Base-by-base conservation (phyloP, 1,140 invertebrate species). In the Zaprionus nigranus region DNA sequence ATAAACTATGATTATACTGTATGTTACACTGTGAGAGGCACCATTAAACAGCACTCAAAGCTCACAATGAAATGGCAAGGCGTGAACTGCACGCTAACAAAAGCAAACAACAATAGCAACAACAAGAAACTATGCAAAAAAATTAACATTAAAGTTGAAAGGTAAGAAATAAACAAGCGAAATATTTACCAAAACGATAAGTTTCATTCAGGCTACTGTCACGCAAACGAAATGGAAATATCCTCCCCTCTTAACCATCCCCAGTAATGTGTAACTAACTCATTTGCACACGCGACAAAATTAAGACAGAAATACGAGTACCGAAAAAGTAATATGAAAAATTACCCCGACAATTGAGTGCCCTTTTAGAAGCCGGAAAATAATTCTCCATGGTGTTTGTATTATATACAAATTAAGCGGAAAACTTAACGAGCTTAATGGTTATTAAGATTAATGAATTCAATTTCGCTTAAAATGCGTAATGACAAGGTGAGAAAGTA, bases 181-280 rank as follows among this genome's bases (percentile, higher is more conserved):
- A 74, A 78, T 80, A 80, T 80, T 78, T 80, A 80, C 78, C 54
- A 65, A 78, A 78, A 62, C 69, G 75, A 74, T 74, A 80, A 68
- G 64, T 74, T 62, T 57, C 43, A 43, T 51, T 56, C 59, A 43
- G 43, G 17, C 20, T 54, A 38, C 26, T 54, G 49, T 20, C 60
- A 70, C 59, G 66, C 72, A 70, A 70, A 3, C 40, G 5, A 59
- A 70, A 54, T 22, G 22, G 43, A 24, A 17, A 53, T 58, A 58
- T 26, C 34, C 20, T 40, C 6, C 22, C 38, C 40, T 7, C 26
- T 20, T 30, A 30, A n/a, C 38, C 54, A 26, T 59, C 2, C 22
- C 38, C 17, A 13, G 46, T 13, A 54, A 38, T 28, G 36, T 46
- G 40, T 46, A 46, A 46, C 40, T 30, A 58, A 70, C 66, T 62